Base-by-base conservation (phyloP, 2,113 vertebrate species). In the Ailurus styani region DNA sequence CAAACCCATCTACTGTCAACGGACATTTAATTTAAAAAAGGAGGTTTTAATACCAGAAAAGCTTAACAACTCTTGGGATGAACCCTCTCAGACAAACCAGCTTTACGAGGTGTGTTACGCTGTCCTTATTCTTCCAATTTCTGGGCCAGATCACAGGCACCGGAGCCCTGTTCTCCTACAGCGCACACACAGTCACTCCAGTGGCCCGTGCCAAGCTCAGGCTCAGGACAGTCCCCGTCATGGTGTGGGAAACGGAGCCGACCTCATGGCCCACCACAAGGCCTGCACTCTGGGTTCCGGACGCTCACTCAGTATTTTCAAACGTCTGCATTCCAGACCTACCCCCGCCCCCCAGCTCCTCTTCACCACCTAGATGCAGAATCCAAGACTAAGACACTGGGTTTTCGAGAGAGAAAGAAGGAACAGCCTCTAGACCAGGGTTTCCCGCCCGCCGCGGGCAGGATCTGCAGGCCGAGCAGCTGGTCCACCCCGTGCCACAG, bases 141-240 rank as follows among this genome's bases (percentile, higher is more conserved):
- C 52, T 15, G 66, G 73, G 34, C 73, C 18, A 3, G 20, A 3
- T 18, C 7, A 2, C 25, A 50, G 54, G 34, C 7, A 0, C 9
- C 62, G 1, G 45, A 8, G 23, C 60, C 17, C 68, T 15, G 3
- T 0, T 9, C 37, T 13, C 57, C 73, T 6, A n/a, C 77, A 18
- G 55, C 57, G 25, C 42, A 60, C 50, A 34, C 37, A 25, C 5
- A 7, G 23, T 37, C 40, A 3, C 45, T 34, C 17, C 3, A 1
- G 1, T 9, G 8, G 5, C 3, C 47, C 40, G 2, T 5, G 13
- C 62, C 52, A 21, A 21, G 42, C 50, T 29, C 25, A 7, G 34
- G 54, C 4, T 2, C 37, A 5, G 13, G 4, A 21, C 15, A 4
- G 0, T 37, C 50, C 20, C 42, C 6, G 40, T 3, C 3, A 4